These are phyloP conservation scores for Melipona quadrifasciata DNA, from an alignment of 1,140 invertebrate species.

Conservation along the genomic window DNA sequence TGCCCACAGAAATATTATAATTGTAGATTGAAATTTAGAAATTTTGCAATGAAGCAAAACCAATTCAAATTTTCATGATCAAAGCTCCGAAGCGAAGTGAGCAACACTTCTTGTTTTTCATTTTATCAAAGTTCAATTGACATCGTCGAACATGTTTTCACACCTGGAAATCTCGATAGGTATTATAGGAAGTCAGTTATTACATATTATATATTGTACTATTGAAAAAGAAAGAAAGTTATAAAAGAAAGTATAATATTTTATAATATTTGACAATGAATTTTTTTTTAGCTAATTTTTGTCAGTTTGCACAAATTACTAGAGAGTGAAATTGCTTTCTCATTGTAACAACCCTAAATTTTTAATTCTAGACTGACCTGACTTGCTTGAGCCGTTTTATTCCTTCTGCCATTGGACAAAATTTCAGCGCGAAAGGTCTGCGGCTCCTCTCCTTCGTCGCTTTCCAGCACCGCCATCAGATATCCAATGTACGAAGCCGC, in stretches of 20 bases:
- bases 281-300: background rate
- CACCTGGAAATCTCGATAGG: too few species aligned
- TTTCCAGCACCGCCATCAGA: constrained; percentile 90
- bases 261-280: background rate
- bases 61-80: background rate
- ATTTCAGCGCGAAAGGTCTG: constrained; percentile 89
- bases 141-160: too few species aligned
- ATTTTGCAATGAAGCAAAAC: background rate
- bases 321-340: background rate
- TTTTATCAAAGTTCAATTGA: too few species aligned
- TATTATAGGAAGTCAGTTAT: background rate
- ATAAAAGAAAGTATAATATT: too few species aligned
- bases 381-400: constrained; percentile 70
- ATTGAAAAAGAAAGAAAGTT: background rate
- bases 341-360: background rate
- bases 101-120: background rate
- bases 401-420: constrained; percentile 80
- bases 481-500: constrained; percentile 96
- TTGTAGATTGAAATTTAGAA: background rate
- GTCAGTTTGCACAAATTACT: background rate
- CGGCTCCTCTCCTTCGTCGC: constrained; percentile 87
- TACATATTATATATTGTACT: background rate
- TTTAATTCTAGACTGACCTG: constrained; percentile 60
- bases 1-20: background rate
- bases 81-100: background rate